Base-by-base conservation (phyloP, 2,113 vertebrate genomes). In the Brachyhypopomus occidentalis region DNA sequence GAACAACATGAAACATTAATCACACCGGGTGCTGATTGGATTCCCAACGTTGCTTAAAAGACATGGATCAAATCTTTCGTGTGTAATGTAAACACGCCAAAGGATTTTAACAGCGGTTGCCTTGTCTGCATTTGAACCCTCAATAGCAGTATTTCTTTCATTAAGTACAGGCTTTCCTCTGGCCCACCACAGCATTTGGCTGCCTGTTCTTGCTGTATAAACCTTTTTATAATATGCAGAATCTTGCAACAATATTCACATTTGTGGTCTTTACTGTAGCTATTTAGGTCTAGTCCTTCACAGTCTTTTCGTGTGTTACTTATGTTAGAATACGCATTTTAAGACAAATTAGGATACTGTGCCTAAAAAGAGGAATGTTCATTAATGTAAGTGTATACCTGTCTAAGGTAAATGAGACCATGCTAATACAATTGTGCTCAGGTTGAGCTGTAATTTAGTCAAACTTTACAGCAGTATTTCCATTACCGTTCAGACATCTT, bases 11-110 rank as follows among this genome's bases (percentile, higher is more conserved):
- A 7, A 59, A n/a, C 58, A 74, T 74, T 83, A 1, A 75, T 79
- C 72, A 34, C 16, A 55, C 0, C 1, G 12, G 55, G 27, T 58
- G 69, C 60, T 78, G 38, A 73, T 73, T 78, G 59, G n/a, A 5
- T 64, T 70, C 12, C 48, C 77, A 48, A 64, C 72, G 66, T 77
- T 48, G n/a, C 73, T 77, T 23, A 67, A 74, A 69, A 38, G 75
- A 66, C 72, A 55, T 20, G 22, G 3, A 75, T 84, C 52, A 78
- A 67, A 84, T 84, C 41, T 81, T 81, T 77, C 60, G 60, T 75
- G 3, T 41, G 5, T 66, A 72, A 64, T 69, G 70, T 74, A 69
- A 81, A 81, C 79, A 81, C 74, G 48, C 27, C 62, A 70, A 67
- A 34, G 55, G 25, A 77, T 48, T 30, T 38, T 2, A 67, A 73